phyloP scores from a whole-genome alignment of 1,140 invertebrate species.

The Trachymyrmex septentrionalis region DNA sequence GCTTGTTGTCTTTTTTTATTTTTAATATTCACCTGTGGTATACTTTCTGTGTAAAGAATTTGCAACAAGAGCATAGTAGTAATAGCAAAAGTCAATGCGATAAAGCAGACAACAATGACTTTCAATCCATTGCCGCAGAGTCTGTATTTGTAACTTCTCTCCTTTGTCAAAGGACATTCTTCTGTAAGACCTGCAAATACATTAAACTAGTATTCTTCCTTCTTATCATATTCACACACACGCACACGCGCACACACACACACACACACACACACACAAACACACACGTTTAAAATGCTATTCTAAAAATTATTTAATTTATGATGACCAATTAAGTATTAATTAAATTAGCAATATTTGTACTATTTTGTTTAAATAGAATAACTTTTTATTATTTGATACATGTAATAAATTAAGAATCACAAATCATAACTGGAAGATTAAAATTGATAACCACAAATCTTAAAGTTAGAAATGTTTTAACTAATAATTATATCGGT shows the following conservation, averaged over 20 bases:
- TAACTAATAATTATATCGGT: neutral
- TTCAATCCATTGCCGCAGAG: constrained; percentile 85
- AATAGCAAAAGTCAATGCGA: constrained; percentile 88
- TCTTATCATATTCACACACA: too few species aligned
- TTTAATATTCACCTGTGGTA: constrained; percentile 85
- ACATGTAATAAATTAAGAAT: neutral
- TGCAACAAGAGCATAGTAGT: constrained; percentile 90
- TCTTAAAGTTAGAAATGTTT: neutral
- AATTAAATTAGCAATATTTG: neutral
- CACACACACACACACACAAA: too few species aligned
- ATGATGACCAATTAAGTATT: neutral
- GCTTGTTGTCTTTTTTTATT: neutral
- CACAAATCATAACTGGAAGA: too few species aligned
- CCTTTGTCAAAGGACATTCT: constrained; percentile 83
- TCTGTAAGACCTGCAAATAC: constrained; percentile 79
- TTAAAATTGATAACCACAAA: neutral
- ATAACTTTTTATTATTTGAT: neutral
- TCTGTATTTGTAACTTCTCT: constrained; percentile 75
- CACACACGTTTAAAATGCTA: neutral
- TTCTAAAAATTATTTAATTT: neutral
- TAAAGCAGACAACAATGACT: constrained; percentile 86
- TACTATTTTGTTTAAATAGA: neutral
- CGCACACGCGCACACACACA: too few species aligned
- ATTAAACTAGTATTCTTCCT: neutral
- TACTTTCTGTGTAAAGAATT: constrained; percentile 89